phyloP scores from a whole-genome alignment of 2,888 invertebrate species.

The Hipparchia semele region DNA sequence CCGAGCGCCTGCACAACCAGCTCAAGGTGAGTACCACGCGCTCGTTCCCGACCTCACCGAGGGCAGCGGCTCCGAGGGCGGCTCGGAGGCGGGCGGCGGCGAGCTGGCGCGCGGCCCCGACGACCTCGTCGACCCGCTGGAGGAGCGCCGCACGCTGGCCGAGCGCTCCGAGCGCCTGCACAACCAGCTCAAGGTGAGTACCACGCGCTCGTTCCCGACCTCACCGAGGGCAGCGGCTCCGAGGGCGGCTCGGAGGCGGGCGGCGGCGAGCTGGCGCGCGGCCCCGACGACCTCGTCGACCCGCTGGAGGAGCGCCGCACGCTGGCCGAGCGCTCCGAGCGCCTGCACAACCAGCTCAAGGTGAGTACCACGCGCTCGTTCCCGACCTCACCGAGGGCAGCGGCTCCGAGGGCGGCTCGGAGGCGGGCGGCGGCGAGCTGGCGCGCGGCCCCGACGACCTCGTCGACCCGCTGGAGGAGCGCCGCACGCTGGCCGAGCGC shows the following conservation, averaged over 20 bases:
- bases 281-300: conserved; percentile 95
- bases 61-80: conserved; percentile 84
- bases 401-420: conserved; percentile 82
- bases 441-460: conserved; percentile 94
- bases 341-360: conserved; percentile 96
- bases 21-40: conserved; percentile 86
- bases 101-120: conserved; percentile 92
- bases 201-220: conserved; percentile 72
- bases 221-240: conserved; percentile 82
- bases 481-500: conserved; percentile 96
- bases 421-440: conserved; percentile 88
- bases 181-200: conserved; percentile 89
- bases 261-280: conserved; percentile 88
- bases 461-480: conserved; percentile 96
- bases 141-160: conserved; percentile 95
- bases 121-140: conserved; percentile 96
- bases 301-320: conserved; percentile 97
- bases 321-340: conserved; percentile 96
- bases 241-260: conserved; percentile 87
- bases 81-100: conserved; percentile 86
- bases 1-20: conserved; percentile 97
- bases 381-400: no score
- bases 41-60: conserved; percentile 63
- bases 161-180: conserved; percentile 98
- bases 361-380: no score